Evolutionary conservation across 2,113 vertebrate genomes (phyloP), one percentile per base, ranked within the genome.

Genomic region (Oceanites oceanicus): DNA sequence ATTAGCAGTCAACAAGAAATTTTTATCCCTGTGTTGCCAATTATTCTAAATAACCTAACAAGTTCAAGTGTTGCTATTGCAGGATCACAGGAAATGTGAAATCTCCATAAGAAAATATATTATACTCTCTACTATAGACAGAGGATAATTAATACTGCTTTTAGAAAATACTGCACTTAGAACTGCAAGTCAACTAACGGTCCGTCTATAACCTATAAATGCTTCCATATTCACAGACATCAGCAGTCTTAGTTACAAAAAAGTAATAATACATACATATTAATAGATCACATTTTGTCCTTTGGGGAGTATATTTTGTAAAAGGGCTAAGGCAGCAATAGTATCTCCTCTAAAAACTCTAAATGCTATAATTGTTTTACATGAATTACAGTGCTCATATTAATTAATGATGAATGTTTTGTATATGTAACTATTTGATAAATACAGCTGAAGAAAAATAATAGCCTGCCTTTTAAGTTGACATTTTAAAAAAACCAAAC

Each of bases 261-360:
- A 97, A 97, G 96, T 97, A 97, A 95, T 98, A 98, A 98, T 97
- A 98, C 89, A 96, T 97, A 96, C 96, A 97, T 98, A 97, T 97
- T 98, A 98, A 98, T 97, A 97, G 97, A 97, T 98, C 96, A 97
- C 75, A 92, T 97, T 98, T 98, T 98, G 97, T 98, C 97, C 98
- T 98, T 98, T 97, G 95, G 96, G 97, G 83, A 97, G 83, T 96
- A 97, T 98, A 98, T 97, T 97, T 98, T 98, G 97, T 97, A 94
- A 98, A 98, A 98, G 80, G 95, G 94, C 97, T 96, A 98, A 97
- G 96, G 85, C 97, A 98, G 97, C 97, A 98, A 94, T 94, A 98
- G 95, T 94, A 97, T 94, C 94, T 97, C 96, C 95, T 97, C 96
- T 97, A 97, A 98, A 98, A 94, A 92, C 95, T 97, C 94, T 97